These are phyloP conservation scores for Rotaria socialis DNA, from an alignment of 2,888 invertebrate species.

Conservation along the genomic window DNA sequence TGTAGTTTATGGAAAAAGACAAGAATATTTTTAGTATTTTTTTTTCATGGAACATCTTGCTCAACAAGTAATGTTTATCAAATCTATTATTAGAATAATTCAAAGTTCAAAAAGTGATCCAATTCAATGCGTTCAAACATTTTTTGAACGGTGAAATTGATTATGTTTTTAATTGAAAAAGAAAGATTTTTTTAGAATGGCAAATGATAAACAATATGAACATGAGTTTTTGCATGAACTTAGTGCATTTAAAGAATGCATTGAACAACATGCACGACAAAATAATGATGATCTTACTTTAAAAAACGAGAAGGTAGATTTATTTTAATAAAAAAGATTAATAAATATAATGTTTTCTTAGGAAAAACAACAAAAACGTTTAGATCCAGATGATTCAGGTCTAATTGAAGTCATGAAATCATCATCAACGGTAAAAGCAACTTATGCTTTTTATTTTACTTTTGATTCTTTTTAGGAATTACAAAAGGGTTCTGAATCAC, in stretches of 20 bases:
- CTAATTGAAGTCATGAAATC: slow-evolving; percentile 91
- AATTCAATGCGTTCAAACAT: no score
- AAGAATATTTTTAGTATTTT: no score
- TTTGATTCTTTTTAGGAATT: slow-evolving; percentile 57
- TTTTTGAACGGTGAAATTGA: no score
- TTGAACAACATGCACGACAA: slow-evolving; percentile 74
- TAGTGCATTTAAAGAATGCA: slow-evolving; percentile 77
- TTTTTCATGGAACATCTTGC: no score
- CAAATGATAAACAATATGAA: slow-evolving; percentile 85
- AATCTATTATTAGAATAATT: no score
- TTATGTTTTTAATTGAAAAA: no score
- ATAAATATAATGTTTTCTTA: no score
- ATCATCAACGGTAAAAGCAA: slow-evolving; percentile 69
- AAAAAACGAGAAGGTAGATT: slow-evolving; percentile 66
- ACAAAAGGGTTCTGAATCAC: slow-evolving; percentile 65
- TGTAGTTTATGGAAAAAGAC: no score
- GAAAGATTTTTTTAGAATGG: slow-evolving; percentile 50
- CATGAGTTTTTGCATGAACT: slow-evolving; percentile 89
- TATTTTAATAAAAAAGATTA: not conserved
- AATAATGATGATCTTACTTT: slow-evolving; percentile 77
- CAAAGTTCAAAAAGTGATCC: no score
- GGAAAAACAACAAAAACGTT: slow-evolving; percentile 73
- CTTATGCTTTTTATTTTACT: not conserved
- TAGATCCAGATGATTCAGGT: slow-evolving; percentile 94
- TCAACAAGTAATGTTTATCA: no score